phyloP scores from a whole-genome alignment of 2,888 invertebrate species.

The Papilio elwesi region DNA sequence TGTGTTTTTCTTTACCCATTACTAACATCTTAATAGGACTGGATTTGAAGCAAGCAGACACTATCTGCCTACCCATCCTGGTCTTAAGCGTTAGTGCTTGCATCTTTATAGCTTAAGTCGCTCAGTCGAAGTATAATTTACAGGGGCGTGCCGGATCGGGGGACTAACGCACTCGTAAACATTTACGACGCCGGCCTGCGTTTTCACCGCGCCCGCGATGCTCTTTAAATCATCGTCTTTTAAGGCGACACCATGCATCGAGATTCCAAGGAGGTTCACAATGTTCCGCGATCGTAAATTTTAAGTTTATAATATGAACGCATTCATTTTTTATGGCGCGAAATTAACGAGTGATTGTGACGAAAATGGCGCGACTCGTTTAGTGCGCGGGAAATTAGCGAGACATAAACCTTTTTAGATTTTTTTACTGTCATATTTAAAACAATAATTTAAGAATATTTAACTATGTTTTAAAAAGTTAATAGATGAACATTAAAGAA shows the following conservation, averaged over 20 bases:
- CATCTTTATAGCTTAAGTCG: conserved; percentile 35
- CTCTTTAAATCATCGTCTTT: conserved; percentile 73
- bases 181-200: conserved; percentile 73
- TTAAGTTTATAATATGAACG: conserved; percentile 5
- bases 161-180: conserved; percentile 82
- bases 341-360: conserved; percentile 11
- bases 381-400: background rate
- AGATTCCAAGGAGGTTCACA: conserved; percentile 29
- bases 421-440: background rate
- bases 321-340: conserved; percentile 20
- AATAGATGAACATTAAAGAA: background rate
- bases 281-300: conserved; percentile 26
- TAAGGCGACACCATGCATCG: conserved; percentile 53
- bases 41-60: background rate
- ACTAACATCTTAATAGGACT: too few species aligned
- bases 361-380: background rate
- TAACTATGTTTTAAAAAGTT: background rate
- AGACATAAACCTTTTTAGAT: background rate
- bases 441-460: background rate
- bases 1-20: too few species aligned
- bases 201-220: conserved; percentile 64
- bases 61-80: background rate
- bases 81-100: background rate
- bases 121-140: conserved; percentile 62
- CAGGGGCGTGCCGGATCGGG: conserved; percentile 69